Evolutionary conservation across 2,888 invertebrate genomes (phyloP).

Genomic region (Oligia latruncula): DNA sequence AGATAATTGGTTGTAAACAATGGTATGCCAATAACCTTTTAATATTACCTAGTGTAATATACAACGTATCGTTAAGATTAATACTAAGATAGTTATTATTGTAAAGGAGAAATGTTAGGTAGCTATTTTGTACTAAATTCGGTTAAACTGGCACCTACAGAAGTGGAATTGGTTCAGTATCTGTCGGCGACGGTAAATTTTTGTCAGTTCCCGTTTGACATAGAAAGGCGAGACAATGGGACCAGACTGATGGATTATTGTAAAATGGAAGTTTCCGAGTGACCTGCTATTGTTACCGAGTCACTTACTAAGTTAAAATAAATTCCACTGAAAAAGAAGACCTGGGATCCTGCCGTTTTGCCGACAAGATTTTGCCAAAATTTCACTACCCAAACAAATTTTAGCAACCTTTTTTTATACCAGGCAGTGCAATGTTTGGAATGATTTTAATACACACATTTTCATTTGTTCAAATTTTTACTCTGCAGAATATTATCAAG

Average conservation of each 20-base stretch:
- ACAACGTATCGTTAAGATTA: slow-evolving; percentile 52
- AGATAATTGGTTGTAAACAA: slow-evolving; percentile 70
- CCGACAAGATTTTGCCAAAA: no score
- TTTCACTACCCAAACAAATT: no score
- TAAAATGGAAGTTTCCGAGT: slow-evolving; percentile 20
- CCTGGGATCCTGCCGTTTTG: no score
- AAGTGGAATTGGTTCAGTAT: slow-evolving; percentile 20
- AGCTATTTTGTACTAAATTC: slow-evolving; percentile 31
- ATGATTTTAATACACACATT: no score
- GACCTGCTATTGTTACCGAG: slow-evolving; percentile 14
- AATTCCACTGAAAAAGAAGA: not conserved
- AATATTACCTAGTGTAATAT: slow-evolving; percentile 61
- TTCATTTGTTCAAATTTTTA: no score
- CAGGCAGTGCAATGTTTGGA: no score
- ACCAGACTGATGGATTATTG: slow-evolving; percentile 53
- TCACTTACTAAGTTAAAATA: slow-evolving; percentile 1
- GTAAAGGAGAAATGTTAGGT: slow-evolving; percentile 18
- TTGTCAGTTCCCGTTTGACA: slow-evolving; percentile 35
- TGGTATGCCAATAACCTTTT: slow-evolving; percentile 69
- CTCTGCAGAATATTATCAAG: no score
- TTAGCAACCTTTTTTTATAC: no score
- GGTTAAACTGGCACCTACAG: not conserved
- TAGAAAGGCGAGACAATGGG: slow-evolving; percentile 55
- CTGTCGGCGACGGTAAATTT: slow-evolving; percentile 16
- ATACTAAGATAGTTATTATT: slow-evolving; percentile 32